Evolutionary conservation across 1,140 invertebrate species (phyloP), one percentile per base, ranked within the genome.

Genomic region (Andricus grossulariae): DNA sequence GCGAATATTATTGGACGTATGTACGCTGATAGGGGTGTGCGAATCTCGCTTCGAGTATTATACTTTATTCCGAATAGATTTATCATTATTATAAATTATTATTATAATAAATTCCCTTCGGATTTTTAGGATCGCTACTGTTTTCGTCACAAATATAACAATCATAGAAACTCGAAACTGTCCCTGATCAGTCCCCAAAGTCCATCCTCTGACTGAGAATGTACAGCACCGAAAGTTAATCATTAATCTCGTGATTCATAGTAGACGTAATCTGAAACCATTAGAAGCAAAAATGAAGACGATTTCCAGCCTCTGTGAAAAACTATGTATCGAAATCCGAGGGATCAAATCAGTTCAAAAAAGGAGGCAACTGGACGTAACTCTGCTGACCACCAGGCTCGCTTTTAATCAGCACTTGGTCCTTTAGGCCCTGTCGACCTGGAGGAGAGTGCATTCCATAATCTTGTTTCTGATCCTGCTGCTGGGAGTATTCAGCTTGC

Each of bases 281-380:
- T 7, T 2, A 45, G 39, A 45, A 8, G 39, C 10, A 45, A 10
- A 45, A 45, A 45, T 11, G 0, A 45, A 11, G 2, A 11, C 39
- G 21, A 21, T 32, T 66, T 11, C 32, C 73, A 82, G 50, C 52
- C 19, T 83, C 78, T 82, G 76, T 52, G 73, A 72, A 72, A 77
- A 83, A 77, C 80, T 83, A 76, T 80, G 79, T 78, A 72, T 71
- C 79, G 75, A 83, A 87, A 86, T 77, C 83, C 80, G 75, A 90
- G 89, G 85, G 85, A 88, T 87, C 87, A 87, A 86, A 87, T 94
- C 93, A 95, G 92, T 95, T 95, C 93, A 94, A 93, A 94, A 95
- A 95, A 94, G 94, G 94, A 91, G 95, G 95, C 88, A 95, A 90
- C 55, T 94, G 93, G 10, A 94, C 94, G 83, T 94, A 95, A 71